Evolutionary conservation across 2,797 vertebrate species (phyloP), one percentile per base, ranked within the genome.

Genomic region (Cheirogaleus major): DNA sequence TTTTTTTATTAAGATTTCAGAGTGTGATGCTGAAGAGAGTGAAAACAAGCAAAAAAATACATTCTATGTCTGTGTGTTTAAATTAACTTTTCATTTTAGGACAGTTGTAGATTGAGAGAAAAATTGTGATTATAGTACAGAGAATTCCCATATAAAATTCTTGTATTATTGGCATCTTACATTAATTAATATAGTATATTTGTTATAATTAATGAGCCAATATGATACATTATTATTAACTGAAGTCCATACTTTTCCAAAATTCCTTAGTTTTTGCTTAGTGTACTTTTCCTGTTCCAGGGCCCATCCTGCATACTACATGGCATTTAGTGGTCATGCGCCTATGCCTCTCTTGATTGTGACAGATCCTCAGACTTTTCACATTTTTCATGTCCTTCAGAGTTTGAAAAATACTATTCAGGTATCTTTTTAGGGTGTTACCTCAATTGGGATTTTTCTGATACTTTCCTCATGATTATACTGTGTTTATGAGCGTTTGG

Each of bases 1-100:
- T 55, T 50, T 30, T 69, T 69, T 82, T 67, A 69, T 85, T 80
- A 83, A 72, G 2, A 50, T 85, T 72, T 91, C 22, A 84, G 15
- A 86, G 2, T 0, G 11, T 41, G 6, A 73, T 4, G 27, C 1
- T 78, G 20, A 45, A 27, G 23, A 80, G 17, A 65, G 27, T 72
- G 3, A 20, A 38, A 59, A 84, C 20, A 52, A 48, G 23, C 65
- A 70, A 79, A n/a, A 52, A 32, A 76, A 76, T 23, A 7, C 5
- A n/a, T 52, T 57, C 18, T 89, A n/a, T 2, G 4, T 48, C 14
- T 81, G 22, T 35, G 23, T 55, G 38, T 75, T 84, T 55, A 79
- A 92, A 85, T 6, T 7, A 35, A 38, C 1, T 38, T 65, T 93
- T 89, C 7, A 75, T 27, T 83, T 79, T 32, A 30, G 18, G 45